Base-by-base conservation (phyloP, 2,888 invertebrate genomes). In the Mesopsocus fuscifrons region DNA sequence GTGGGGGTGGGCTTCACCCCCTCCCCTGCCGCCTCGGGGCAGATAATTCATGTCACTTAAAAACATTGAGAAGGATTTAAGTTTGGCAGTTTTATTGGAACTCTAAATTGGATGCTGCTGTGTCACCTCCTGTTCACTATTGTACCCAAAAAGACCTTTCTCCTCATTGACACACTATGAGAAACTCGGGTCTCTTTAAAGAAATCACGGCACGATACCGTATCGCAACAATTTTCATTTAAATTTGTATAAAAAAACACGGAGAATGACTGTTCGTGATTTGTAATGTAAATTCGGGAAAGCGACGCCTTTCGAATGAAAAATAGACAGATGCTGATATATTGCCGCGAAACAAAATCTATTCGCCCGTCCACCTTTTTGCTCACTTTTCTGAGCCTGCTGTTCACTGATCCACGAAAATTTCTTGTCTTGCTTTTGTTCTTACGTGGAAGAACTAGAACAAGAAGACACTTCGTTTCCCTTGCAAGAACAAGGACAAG, bases 81-180 rank as follows among this genome's bases (percentile, higher is more conserved):
- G 38, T 38, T 38, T 38, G 38, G 38, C 38, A 38, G 38, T 38
- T 38, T 38, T 38, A 38, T 38, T 38, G 38, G 38, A 38, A 38
- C 38, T 38, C 38, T 21, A 38, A 38, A 38, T 38, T 38, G 38
- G 38, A 38, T 18, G 38, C 38, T 21, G 38, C 38, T 38, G 38
- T 38, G 38, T 38, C 38, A 38, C 38, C 38, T 38, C 38, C 15
- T 38, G 38, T 38, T 13, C 21, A 13, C 11, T 6, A 26, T 26
- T 26, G 11, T 11, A 6, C 11, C 11, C 26, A 9, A 11, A 26
- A 9, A 26, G 26, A 26, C 26, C 26, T 26, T 11, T 26, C 8
- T 26, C 26, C 26, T 13, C 20, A 38, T 38, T 20, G n/a, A n/a
- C n/a, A 38, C 20, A 18, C n/a, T 38, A 38, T 38, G 13, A 13